These are phyloP conservation scores for Sebastolobus altivelis DNA, from an alignment of 2,797 vertebrate species.

Conservation along the genomic window DNA sequence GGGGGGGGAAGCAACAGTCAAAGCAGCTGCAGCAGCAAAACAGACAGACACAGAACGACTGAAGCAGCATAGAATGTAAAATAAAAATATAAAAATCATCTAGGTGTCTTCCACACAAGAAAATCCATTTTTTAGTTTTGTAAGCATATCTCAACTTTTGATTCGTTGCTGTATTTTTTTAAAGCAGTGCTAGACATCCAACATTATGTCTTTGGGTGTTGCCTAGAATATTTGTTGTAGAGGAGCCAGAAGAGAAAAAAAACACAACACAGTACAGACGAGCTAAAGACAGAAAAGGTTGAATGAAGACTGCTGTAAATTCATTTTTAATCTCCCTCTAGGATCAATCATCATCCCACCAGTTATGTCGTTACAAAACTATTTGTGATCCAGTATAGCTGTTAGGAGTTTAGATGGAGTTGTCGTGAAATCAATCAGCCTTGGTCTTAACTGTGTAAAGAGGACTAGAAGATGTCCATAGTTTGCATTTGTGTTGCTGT, in stretches of 20 bases:
- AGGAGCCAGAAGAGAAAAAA: conserved; percentile 25
- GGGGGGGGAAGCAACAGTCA: conserved; percentile 33
- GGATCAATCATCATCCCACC: neutral
- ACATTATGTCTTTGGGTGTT: conserved; percentile 37
- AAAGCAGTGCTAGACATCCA: conserved; percentile 8
- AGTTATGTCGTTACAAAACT: neutral
- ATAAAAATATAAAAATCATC: conserved; percentile 11
- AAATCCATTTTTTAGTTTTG: neutral
- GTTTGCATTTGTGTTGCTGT: neutral
- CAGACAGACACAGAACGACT: conserved; percentile 19
- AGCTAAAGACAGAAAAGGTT: conserved; percentile 11
- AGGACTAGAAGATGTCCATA: neutral
- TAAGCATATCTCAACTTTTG: neutral
- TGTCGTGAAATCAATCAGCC: neutral
- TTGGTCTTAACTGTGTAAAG: neutral
- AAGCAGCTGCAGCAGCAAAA: conserved; percentile 30
- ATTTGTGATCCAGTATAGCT: neutral
- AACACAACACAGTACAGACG: conserved; percentile 24
- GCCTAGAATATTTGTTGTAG: conserved; percentile 27
- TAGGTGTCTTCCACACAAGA: neutral
- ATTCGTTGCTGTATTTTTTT: conserved; percentile 11
- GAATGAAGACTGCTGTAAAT: conserved; percentile 26
- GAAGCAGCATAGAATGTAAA: neutral
- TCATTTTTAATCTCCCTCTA: conserved; percentile 6
- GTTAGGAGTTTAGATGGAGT: neutral